Evolutionary conservation across 2,888 invertebrate genomes (phyloP).

Genomic region (Drosophila pseudotalamancana): DNA sequence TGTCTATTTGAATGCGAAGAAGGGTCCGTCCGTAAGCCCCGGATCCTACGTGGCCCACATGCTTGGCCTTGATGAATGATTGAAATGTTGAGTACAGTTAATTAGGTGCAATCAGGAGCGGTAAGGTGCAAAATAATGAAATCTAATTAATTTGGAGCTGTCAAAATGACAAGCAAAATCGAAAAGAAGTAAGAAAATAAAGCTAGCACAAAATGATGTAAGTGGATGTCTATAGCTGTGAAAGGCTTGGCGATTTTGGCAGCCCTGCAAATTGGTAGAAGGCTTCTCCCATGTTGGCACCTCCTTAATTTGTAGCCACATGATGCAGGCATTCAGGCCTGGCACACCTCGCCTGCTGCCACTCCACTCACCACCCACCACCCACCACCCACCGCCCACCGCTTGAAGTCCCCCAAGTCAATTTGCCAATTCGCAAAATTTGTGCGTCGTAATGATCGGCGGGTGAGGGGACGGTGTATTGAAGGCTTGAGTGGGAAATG

Average conservation of each 20-base stretch:
- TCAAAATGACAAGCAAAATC: conserved; percentile 49
- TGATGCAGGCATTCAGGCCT: conserved; percentile 57
- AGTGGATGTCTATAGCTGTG: conserved; percentile 9
- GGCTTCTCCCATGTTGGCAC: conserved; percentile 34
- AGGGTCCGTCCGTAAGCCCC: background rate
- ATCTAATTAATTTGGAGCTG: conserved; percentile 77
- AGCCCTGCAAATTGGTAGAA: conserved; percentile 34
- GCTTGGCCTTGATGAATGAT: conserved; percentile 65
- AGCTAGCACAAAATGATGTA: background rate
- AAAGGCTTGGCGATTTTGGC: conserved; percentile 44
- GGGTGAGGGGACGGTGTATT: background rate
- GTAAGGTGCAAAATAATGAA: conserved; percentile 73
- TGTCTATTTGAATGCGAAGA: conserved; percentile 41
- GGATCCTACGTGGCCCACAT: conserved; percentile 1
- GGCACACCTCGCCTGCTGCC: background rate
- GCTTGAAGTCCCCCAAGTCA: conserved; percentile 60
- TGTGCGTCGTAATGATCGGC: conserved; percentile 70
- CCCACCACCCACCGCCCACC: no score
- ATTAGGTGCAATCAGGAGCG: conserved; percentile 70
- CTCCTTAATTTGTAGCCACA: conserved; percentile 74
- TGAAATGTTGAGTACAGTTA: conserved; percentile 78
- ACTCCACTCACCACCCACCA: no score
- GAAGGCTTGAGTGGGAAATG: background rate
- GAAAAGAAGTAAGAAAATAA: background rate
- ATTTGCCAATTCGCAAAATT: conserved; percentile 70